These are phyloP conservation scores for Ambastaia sidthimunki DNA, from an alignment of 2,797 vertebrate genomes.

Conservation along the genomic window DNA sequence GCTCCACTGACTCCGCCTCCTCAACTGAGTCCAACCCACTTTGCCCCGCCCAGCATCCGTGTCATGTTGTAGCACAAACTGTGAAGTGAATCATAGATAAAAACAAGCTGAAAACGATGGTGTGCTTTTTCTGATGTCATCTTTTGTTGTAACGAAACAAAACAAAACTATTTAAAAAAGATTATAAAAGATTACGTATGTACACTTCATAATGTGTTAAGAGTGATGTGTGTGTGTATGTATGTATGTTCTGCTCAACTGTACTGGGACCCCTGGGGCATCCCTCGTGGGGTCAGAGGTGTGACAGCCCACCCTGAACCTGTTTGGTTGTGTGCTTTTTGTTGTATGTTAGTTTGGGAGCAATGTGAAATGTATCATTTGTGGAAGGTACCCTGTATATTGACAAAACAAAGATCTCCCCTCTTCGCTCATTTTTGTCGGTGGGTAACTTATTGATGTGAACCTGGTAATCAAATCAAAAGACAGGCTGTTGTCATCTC, in stretches of 20 bases:
- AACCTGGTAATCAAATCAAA: conserved; percentile 77
- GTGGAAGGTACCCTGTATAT: conserved; percentile 88
- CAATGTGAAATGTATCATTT: conserved; percentile 81
- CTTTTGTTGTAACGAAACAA: conserved; percentile 82
- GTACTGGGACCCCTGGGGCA: conserved; percentile 28
- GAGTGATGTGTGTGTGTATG: conserved; percentile 85
- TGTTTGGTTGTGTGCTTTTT: conserved; percentile 9
- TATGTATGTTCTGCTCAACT: conserved; percentile 47
- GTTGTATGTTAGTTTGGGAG: conserved; percentile 64
- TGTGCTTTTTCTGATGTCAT: conserved; percentile 91
- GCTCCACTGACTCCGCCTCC: conserved; percentile 26
- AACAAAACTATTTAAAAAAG: conserved; percentile 69
- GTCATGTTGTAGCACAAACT: conserved; percentile 94
- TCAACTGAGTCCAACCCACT: conserved; percentile 43
- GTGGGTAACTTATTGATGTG: conserved; percentile 84
- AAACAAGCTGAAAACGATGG: conserved; percentile 71
- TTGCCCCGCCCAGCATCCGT: conserved; percentile 69
- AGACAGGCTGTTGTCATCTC: conserved; percentile 73
- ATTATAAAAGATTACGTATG: conserved; percentile 81
- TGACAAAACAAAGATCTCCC: conserved; percentile 77
- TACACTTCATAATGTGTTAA: conserved; percentile 81
- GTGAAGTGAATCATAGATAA: conserved; percentile 92
- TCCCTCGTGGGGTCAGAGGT: conserved; percentile 54
- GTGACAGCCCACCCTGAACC: conserved; percentile 16
- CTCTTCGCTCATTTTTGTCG: conserved; percentile 82